Conservation (phyloP, 1,140 invertebrate genomes). For the Heterodera schachtii region DNA sequence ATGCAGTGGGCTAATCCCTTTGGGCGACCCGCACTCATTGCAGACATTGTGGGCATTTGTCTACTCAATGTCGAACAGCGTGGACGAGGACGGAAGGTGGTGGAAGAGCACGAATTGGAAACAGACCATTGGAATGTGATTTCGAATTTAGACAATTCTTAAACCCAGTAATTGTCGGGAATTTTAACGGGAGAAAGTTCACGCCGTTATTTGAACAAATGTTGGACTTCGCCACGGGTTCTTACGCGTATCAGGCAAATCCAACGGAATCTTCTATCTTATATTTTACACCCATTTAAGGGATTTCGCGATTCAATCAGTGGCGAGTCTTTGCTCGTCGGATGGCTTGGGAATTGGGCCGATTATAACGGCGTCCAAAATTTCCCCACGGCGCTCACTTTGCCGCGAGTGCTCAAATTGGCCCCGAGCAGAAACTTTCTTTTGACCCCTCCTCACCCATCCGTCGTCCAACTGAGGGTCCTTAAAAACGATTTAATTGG, state of each 20-base stretch:
- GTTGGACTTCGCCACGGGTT: slow-evolving; percentile 25
- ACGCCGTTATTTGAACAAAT: slow-evolving; percentile 4
- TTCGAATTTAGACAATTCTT: not conserved
- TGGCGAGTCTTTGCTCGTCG: slow-evolving; percentile 9
- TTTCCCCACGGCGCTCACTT: not conserved
- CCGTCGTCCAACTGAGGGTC: not conserved
- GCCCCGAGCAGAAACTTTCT: not conserved
- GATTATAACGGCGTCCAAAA: not conserved
- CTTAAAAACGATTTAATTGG: not conserved
- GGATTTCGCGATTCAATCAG: slow-evolving; percentile 12
- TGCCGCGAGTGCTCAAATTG: not conserved
- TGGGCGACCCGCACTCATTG: not conserved
- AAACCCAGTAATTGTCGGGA: slow-evolving; percentile 13
- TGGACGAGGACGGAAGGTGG: slow-evolving; percentile 12
- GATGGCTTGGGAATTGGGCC: slow-evolving; percentile 26
- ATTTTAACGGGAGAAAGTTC: slow-evolving; percentile 12
- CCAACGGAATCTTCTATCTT: not conserved
- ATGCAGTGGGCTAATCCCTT: slow-evolving; percentile 9
- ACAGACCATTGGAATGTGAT: too few species aligned
- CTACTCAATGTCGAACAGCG: slow-evolving; percentile 8
- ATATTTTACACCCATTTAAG: not conserved
- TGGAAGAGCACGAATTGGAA: too few species aligned
- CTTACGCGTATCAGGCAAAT: slow-evolving; percentile 16
- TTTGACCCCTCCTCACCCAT: not conserved
- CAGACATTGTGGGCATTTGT: slow-evolving; percentile 14